phyloP scores from a whole-genome alignment of 2,113 vertebrate species.

The Tylochromis polylepis region DNA sequence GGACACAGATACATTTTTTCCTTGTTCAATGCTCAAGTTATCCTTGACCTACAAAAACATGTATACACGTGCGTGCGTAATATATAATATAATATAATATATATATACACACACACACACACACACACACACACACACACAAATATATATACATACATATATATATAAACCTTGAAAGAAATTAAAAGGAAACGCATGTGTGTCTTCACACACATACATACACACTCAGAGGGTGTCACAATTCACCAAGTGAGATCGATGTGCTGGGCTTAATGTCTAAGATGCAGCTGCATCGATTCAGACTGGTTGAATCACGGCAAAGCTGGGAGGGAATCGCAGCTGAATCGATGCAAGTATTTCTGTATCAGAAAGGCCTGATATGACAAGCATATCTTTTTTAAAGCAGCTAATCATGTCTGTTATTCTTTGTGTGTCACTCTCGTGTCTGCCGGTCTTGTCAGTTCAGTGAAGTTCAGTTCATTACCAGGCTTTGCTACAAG shows the following conservation, averaged over 20 bases:
- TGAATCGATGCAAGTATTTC: constrained; percentile 36
- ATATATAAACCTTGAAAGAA: constrained; percentile 18
- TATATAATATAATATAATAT: no score
- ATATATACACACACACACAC: rapidly evolving
- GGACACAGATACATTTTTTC: not conserved
- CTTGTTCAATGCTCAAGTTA: not conserved
- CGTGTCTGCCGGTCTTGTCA: constrained; percentile 4
- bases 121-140: rapidly evolving
- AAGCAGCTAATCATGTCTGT: constrained; percentile 32
- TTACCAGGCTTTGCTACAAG: not conserved
- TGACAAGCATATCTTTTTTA: constrained; percentile 13
- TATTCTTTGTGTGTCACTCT: not conserved
- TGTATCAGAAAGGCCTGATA: constrained; percentile 38
- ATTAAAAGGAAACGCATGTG: not conserved
- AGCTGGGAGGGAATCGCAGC: constrained; percentile 33
- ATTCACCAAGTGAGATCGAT: constrained; percentile 49
- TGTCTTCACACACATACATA: not conserved
- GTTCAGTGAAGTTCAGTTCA: constrained; percentile 22
- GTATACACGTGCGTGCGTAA: no score
- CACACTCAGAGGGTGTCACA: constrained; percentile 10
- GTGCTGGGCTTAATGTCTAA: constrained; percentile 41
- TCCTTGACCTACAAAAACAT: not conserved
- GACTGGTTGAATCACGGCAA: constrained; percentile 45
- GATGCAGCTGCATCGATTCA: constrained; percentile 53
- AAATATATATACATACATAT: not conserved